Evolutionary conservation across 2,888 invertebrate species (phyloP).

Genomic region (Crepidodera aurea): DNA sequence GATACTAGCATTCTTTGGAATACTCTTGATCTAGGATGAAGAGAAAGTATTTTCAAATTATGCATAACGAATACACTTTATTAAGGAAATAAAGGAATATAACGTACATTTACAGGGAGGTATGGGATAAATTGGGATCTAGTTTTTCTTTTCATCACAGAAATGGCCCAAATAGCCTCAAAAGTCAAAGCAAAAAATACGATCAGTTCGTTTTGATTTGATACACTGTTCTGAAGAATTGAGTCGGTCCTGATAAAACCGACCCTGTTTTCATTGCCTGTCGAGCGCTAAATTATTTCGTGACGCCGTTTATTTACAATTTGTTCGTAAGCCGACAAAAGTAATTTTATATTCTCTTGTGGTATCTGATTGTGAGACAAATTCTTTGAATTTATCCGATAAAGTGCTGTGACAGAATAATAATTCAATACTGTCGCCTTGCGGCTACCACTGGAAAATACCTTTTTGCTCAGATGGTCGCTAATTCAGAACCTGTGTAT

Average conservation of each 20-base stretch:
- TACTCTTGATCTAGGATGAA: background rate
- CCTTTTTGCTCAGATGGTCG: background rate
- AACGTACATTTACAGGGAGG: too few relatives aligned
- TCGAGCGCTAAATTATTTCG: conserved; percentile 9
- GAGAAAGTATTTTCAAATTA: conserved; percentile 7
- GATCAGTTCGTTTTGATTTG: too few relatives aligned
- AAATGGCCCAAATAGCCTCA: too few relatives aligned
- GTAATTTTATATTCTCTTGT: conserved; percentile 17
- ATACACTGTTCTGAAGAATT: too few relatives aligned
- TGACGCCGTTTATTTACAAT: conserved; percentile 19
- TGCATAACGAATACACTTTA: background rate
- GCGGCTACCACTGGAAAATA: background rate
- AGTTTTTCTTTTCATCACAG: too few relatives aligned
- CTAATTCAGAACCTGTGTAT: background rate
- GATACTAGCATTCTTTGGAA: conserved; percentile 6
- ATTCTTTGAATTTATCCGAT: conserved; percentile 27
- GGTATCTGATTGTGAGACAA: conserved; percentile 24
- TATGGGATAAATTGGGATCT: too few relatives aligned
- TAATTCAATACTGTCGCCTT: conserved; percentile 20
- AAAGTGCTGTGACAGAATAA: conserved; percentile 21
- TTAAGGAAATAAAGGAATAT: conserved; percentile 1
- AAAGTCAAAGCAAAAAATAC: too few relatives aligned
- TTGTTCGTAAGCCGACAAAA: conserved; percentile 11
- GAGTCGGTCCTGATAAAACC: background rate
- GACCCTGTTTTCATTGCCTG: background rate